Evolutionary conservation across 2,888 invertebrate genomes (phyloP), one percentile per base, ranked within the genome.

Genomic region (Taenaris catops): DNA sequence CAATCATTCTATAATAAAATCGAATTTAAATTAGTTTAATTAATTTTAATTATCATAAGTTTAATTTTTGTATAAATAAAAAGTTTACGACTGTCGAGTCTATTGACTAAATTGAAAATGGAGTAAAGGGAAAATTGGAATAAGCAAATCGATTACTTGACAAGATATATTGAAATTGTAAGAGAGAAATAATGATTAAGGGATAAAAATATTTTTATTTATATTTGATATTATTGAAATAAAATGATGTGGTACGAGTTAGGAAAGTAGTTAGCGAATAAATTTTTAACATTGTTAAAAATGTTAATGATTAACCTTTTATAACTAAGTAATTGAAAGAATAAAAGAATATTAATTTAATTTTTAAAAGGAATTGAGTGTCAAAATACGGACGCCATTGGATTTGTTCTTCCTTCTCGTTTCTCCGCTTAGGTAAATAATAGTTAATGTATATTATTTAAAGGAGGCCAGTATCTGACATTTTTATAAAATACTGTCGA

Each of bases 181-280:
- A 53, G 33, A 53, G 40, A 47, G 46, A 57, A 41, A 33, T 31
- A 38, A n/a, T 17, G 32, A 32, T 8, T 17, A 24, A 32, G 38
- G 26, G 31, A 40, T 41, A 43, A 53, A 46, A 58, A 48, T 67
- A 66, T 60, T 61, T 66, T 72, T 60, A 63, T 61, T 67, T 67
- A 63, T 49, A 58, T 55, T 29, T 37, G 20, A 19, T 26, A 29
- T 49, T 53, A 58, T 48, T 49, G 47, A 52, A 49, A 53, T 49
- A 50, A 49, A 57, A 52, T 42, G 40, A 58, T 25, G 21, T 18
- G 41, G 44, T 44, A 60, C 61, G 51, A 34, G 5, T 58, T 64
- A 75, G 65, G 54, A 48, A 56, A 37, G 70, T 80, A 79, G 79
- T 56, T 80, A 80, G 79, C 48, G 44, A 74, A 70, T 69, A 72